A percentile compares a stretch with the other conserved stretches of the same genome.
Conservation (phyloP, 2,888 invertebrate genomes). For the Parnassius smintheus region DNA sequence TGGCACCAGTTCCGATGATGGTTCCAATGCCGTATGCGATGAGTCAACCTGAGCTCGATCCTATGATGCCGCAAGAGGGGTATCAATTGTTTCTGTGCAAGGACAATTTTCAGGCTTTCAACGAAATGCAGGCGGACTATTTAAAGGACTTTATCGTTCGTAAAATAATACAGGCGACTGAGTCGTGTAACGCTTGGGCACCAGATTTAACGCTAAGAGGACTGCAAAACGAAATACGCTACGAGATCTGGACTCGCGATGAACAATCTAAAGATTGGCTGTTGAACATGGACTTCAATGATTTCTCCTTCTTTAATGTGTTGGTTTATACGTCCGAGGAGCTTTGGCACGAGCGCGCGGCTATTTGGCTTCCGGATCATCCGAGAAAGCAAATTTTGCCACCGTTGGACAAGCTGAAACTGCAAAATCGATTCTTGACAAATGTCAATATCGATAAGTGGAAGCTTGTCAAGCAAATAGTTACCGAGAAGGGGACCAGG, state of each 20-base stretch:
- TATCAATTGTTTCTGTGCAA: constrained; percentile 61
- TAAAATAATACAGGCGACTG: constrained; percentile 51
- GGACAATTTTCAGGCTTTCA: constrained; percentile 60
- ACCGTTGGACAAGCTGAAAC: constrained; percentile 58
- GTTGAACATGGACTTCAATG: constrained; percentile 54
- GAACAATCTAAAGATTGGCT: constrained; percentile 59
- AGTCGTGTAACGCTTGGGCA: constrained; percentile 49
- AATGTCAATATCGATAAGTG: constrained; percentile 62
- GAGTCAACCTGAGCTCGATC: constrained; percentile 18
- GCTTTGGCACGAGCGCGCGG: constrained; percentile 69
- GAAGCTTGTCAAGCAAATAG: constrained; percentile 67
- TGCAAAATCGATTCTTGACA: constrained; percentile 58
- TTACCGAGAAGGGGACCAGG: constrained; percentile 59
- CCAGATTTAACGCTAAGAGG: constrained; percentile 62
- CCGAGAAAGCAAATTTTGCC: constrained; percentile 53
- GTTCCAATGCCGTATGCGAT: constrained; percentile 32
- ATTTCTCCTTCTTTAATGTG: constrained; percentile 52
- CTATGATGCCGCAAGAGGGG: constrained; percentile 28
- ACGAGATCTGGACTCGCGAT: constrained; percentile 58
- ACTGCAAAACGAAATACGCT: constrained; percentile 53
- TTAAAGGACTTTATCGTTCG: constrained; percentile 56
- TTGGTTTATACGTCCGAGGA: constrained; percentile 67
- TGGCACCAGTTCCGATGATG: constrained; percentile 33
- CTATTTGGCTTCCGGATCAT: constrained; percentile 70
- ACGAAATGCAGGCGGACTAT: constrained; percentile 45